Percentiles rank a stretch among this genome's conserved stretches.
Evolutionary conservation across 92 coral and sea anemone genomes (phyloP).

Genomic region (Epizoanthus scotinus): DNA sequence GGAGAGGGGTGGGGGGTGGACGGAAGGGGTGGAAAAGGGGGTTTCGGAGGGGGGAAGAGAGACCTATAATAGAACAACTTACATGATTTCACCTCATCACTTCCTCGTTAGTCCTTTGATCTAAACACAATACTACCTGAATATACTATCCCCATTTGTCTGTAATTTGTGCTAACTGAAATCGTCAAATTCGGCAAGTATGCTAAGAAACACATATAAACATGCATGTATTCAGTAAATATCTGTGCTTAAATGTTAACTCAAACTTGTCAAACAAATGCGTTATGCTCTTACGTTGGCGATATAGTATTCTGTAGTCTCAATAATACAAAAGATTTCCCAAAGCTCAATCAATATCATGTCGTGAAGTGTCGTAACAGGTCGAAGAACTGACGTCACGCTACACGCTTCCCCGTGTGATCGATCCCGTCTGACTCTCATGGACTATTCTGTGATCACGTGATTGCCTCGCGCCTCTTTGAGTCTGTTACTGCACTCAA

Average conservation of each 20-base stretch:
- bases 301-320: background rate
- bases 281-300: too few species aligned
- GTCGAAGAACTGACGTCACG: slow-evolving; percentile 17
- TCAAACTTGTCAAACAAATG: too few species aligned
- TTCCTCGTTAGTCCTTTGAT: slow-evolving; percentile 16
- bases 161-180: too few species aligned
- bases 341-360: background rate
- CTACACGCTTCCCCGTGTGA: slow-evolving; percentile 8
- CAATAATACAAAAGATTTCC: background rate
- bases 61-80: background rate
- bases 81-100: slow-evolving; percentile 27
- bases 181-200: too few species aligned
- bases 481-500: background rate
- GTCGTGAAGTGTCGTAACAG: background rate
- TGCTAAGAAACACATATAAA: too few species aligned
- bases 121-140: background rate
- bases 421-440: background rate
- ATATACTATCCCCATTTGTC: background rate
- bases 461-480: slow-evolving; percentile 1
- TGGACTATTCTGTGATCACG: background rate
- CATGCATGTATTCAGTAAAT: too few species aligned
- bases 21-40: background rate
- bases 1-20: background rate
- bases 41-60: too few species aligned
- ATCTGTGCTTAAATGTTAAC: too few species aligned